Conservation (phyloP, 2,113 vertebrate genomes). For the Eulacestoma nigropectus region DNA sequence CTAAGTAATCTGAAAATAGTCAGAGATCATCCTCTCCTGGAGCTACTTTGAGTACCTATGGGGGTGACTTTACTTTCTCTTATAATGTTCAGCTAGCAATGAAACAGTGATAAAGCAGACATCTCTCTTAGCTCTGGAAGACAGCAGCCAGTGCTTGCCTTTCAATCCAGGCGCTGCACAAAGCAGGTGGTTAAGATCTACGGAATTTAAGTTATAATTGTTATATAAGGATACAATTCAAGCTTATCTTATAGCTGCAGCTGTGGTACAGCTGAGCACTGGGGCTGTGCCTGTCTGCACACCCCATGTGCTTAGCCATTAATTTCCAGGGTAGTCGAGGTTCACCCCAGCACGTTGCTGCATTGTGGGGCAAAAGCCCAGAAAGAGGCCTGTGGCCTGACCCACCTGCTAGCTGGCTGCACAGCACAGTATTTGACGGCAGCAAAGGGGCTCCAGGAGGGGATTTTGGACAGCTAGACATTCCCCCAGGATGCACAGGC, state of each 20-base stretch:
- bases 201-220: background rate
- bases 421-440: background rate
- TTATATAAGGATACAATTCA: background rate
- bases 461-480: background rate
- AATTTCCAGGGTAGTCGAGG: background rate
- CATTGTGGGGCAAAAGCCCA: background rate
- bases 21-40: background rate
- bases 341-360: too few relatives aligned
- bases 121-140: background rate
- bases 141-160: background rate
- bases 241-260: background rate
- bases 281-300: background rate
- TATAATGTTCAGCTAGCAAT: background rate
- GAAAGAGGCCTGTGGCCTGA: background rate
- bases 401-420: background rate
- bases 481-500: background rate
- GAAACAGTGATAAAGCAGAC: background rate
- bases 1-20: background rate
- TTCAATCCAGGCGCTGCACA: background rate
- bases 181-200: background rate
- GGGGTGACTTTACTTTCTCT: background rate
- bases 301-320: fast-evolving
- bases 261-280: fast-evolving
- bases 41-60: background rate
- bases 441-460: background rate